Percentiles rank a stretch among this genome's conserved stretches.
These are phyloP conservation scores for Acipenser ruthenus DNA, from an alignment of 2,797 vertebrate genomes.

Conservation along the genomic window DNA sequence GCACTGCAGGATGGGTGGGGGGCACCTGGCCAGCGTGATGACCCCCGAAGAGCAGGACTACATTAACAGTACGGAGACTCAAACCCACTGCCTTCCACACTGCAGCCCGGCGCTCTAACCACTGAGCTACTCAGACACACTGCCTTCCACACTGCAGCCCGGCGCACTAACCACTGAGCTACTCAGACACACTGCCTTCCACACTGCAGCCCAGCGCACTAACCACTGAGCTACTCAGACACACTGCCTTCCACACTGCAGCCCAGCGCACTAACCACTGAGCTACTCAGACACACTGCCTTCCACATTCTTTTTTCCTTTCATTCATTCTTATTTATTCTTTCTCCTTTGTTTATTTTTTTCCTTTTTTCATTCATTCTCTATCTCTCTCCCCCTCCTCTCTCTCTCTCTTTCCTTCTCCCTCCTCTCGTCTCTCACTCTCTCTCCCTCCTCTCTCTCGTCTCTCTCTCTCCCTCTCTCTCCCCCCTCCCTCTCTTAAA, in stretches of 20 bases:
- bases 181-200: too few relatives aligned
- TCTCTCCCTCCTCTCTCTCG: background rate
- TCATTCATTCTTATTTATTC: constrained; percentile 38
- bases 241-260: too few relatives aligned
- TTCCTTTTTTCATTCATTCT: constrained; percentile 7
- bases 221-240: too few relatives aligned
- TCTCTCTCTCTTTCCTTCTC: too few relatives aligned
- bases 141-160: background rate
- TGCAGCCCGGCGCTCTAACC: background rate
- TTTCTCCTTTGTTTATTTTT: constrained; percentile 22
- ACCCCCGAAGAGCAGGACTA: constrained; percentile 84
- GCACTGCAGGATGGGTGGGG: constrained; percentile 71
- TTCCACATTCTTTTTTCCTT: too few relatives aligned
- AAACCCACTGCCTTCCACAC: background rate
- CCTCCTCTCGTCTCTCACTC: too few relatives aligned
- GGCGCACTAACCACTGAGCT: too few relatives aligned
- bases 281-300: too few relatives aligned
- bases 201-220: too few relatives aligned
- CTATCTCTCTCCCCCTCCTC: background rate
- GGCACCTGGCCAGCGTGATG: constrained; percentile 79
- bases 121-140: background rate
- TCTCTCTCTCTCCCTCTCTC: background rate
- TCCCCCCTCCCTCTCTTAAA: constrained; percentile 8
- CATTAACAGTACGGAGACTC: constrained; percentile 67
- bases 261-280: too few relatives aligned